These are phyloP conservation scores for Meganola albula DNA, from an alignment of 2,888 invertebrate genomes.

Conservation along the genomic window DNA sequence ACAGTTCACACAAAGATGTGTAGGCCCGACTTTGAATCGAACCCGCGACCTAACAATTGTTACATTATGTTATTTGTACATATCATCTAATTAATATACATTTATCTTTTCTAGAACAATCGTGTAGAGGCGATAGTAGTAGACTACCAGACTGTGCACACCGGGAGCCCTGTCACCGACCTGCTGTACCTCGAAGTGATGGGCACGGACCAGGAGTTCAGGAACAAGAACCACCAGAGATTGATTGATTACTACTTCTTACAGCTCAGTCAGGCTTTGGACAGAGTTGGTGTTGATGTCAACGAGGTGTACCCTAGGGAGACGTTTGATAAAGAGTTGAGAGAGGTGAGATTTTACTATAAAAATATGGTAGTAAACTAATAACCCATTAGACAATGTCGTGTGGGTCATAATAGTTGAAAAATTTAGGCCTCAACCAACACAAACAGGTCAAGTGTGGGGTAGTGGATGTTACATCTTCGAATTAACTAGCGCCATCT, in stretches of 20 bases:
- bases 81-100: no score
- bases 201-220: conserved; percentile 44
- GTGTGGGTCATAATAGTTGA: no score
- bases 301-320: conserved; percentile 37
- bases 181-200: conserved; percentile 43
- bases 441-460: no score
- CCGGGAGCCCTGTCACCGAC: conserved; percentile 36
- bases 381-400: no score
- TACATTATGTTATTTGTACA: no score
- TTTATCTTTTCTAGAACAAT: conserved; percentile 30
- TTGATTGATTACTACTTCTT: conserved; percentile 38
- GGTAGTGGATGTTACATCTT: no score
- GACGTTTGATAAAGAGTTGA: conserved; percentile 36
- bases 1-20: no score
- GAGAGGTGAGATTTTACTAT: conserved; percentile 29
- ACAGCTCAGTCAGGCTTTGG: conserved; percentile 29
- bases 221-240: conserved; percentile 30
- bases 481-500: no score
- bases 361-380: no score
- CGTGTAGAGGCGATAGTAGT: conserved; percentile 30
- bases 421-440: no score
- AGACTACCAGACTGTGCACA: conserved; percentile 45
- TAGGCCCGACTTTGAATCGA: no score
- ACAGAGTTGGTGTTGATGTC: conserved; percentile 28
- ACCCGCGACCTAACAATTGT: no score